Evolutionary conservation across 2,113 vertebrate species (phyloP).

Genomic region (Phalacrocorax brasilianus): DNA sequence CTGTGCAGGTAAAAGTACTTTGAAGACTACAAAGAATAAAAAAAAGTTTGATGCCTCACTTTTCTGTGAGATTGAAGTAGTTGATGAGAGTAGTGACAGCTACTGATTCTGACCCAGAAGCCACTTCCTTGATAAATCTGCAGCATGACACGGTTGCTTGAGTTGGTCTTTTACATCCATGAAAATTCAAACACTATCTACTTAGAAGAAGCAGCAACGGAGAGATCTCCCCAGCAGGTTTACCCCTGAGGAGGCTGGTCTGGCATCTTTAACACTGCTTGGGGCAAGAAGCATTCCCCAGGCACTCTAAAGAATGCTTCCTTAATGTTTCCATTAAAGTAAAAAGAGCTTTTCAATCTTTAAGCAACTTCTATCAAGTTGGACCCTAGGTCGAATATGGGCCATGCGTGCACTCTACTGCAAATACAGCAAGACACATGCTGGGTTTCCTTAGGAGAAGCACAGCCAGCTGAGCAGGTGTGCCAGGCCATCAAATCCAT

Average conservation of each 20-base stretch:
- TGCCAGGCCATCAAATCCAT: not conserved
- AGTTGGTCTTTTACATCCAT: not conserved
- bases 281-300: not conserved
- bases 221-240: not conserved
- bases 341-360: not conserved
- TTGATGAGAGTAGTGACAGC: not conserved
- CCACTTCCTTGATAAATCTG: not conserved
- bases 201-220: not conserved
- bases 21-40: conserved; percentile 19
- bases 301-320: not conserved
- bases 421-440: not conserved
- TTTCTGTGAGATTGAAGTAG: not conserved
- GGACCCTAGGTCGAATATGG: not conserved
- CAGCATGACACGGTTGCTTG: not conserved
- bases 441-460: not conserved
- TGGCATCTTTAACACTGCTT: not conserved
- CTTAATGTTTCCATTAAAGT: not conserved
- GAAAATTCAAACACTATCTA: not conserved
- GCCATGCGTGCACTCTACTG: accelerated
- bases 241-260: not conserved
- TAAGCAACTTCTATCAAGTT: not conserved
- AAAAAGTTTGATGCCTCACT: not conserved
- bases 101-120: not conserved
- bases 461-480: not conserved
- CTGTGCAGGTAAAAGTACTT: conserved; percentile 7